Percentiles rank a stretch among this genome's conserved stretches.
These are phyloP conservation scores for Pangasianodon hypophthalmus DNA, from an alignment of 2,113 vertebrate genomes.

Conservation along the genomic window DNA sequence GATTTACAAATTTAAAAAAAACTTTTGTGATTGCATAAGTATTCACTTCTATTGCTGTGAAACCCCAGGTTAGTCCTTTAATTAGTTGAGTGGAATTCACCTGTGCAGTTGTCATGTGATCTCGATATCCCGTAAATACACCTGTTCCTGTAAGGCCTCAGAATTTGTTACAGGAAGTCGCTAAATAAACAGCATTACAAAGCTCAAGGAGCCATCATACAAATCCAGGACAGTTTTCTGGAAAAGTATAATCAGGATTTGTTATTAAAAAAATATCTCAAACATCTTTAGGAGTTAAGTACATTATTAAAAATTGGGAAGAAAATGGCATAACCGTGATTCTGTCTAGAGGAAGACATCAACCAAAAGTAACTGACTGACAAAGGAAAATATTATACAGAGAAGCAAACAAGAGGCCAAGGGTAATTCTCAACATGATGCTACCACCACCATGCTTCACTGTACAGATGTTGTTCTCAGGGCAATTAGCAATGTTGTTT, in stretches of 20 bases:
- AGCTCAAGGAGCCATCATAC: background rate
- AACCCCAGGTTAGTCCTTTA: no score
- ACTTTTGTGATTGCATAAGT: background rate
- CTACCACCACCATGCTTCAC: background rate
- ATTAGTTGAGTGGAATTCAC: background rate
- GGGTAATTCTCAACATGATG: background rate
- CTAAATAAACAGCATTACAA: background rate
- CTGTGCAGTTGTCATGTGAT: background rate
- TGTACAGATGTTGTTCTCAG: background rate
- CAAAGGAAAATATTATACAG: background rate
- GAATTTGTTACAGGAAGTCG: background rate
- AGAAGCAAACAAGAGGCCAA: background rate
- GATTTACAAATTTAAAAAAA: background rate
- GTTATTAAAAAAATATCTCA: background rate
- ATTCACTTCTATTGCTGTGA: background rate
- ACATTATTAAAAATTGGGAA: background rate
- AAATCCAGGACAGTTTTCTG: background rate
- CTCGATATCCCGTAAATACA: background rate
- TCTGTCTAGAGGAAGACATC: background rate
- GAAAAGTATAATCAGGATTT: background rate
- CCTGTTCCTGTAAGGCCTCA: background rate
- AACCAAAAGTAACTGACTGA: background rate
- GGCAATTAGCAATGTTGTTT: background rate
- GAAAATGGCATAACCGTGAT: background rate
- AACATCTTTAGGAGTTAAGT: background rate